phyloP scores from a whole-genome alignment of 2,113 vertebrate genomes.

The Ceyx margarethae region DNA sequence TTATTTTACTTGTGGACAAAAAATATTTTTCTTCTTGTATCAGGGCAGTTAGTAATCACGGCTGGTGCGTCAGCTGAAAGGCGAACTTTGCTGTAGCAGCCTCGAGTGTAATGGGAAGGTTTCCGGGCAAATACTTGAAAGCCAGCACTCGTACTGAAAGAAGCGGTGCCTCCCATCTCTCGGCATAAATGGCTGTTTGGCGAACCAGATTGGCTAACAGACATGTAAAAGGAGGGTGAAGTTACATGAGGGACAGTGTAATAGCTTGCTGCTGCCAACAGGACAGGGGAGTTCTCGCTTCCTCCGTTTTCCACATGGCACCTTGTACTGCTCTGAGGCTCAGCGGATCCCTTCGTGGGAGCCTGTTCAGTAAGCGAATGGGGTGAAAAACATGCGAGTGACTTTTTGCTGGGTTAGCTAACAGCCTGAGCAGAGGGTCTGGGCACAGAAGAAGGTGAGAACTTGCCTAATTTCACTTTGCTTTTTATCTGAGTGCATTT shows the following conservation, averaged over 20 bases:
- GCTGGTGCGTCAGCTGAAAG: not conserved
- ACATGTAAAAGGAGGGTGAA: not conserved
- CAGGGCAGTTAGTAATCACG: not conserved
- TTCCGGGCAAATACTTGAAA: not conserved
- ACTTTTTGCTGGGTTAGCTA: not conserved
- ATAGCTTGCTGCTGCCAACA: not conserved
- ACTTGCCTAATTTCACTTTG: not conserved
- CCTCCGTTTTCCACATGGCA: not conserved
- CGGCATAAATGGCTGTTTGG: not conserved
- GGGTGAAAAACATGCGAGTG: not conserved
- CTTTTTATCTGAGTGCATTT: not conserved
- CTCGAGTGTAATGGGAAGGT: not conserved
- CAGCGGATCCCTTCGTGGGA: not conserved
- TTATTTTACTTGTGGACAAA: not conserved
- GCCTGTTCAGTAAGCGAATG: not conserved
- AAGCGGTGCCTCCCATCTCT: not conserved
- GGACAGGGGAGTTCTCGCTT: not conserved
- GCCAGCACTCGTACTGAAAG: not conserved
- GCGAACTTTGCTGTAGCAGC: constrained; percentile 1
- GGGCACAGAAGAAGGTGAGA: not conserved
- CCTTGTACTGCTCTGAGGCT: not conserved
- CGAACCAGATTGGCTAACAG: not conserved
- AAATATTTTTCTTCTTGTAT: not conserved
- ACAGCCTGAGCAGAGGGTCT: not conserved
- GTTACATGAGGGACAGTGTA: not conserved